These are phyloP conservation scores for Pocota personata DNA, from an alignment of 2,888 invertebrate species.

Conservation along the genomic window DNA sequence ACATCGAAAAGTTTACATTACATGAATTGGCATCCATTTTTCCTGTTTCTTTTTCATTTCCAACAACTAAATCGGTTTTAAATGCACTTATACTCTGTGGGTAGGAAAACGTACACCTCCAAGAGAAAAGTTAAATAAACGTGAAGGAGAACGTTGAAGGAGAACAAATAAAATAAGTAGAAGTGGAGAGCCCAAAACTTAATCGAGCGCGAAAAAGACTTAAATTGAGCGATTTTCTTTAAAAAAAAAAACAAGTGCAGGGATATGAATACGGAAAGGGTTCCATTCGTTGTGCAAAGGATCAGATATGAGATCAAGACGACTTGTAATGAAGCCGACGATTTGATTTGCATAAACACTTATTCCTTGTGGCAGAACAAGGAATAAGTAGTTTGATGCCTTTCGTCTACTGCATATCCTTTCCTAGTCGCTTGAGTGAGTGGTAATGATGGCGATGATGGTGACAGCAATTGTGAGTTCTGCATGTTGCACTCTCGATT, in stretches of 20 bases:
- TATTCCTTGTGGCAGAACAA: slow-evolving; percentile 61
- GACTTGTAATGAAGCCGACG: slow-evolving; percentile 65
- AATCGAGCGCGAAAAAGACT: slow-evolving; percentile 63
- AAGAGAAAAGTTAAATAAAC: slow-evolving; percentile 50
- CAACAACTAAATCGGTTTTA: slow-evolving; percentile 51
- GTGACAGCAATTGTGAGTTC: background rate
- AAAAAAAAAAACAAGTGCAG: slow-evolving; percentile 14
- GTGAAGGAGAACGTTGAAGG: background rate
- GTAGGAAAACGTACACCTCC: background rate
- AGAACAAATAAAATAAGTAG: background rate
- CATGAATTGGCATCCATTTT: slow-evolving; percentile 46
- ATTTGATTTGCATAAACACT: slow-evolving; percentile 69
- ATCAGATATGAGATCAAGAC: slow-evolving; percentile 61
- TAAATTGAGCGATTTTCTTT: slow-evolving; percentile 61
- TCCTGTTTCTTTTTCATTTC: background rate
- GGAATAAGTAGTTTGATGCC: slow-evolving; percentile 53
- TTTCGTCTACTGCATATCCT: slow-evolving; percentile 43
- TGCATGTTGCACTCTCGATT: slow-evolving; percentile 23
- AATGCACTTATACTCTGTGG: slow-evolving; percentile 42
- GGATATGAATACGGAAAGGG: slow-evolving; percentile 41
- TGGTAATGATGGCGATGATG: slow-evolving; percentile 53
- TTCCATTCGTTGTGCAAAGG: slow-evolving; percentile 19
- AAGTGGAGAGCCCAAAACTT: slow-evolving; percentile 37
- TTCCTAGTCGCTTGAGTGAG: slow-evolving; percentile 24
- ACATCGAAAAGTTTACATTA: slow-evolving; percentile 48